Conservation (phyloP, 2,888 invertebrate species). For the Callimorpha dominula region DNA sequence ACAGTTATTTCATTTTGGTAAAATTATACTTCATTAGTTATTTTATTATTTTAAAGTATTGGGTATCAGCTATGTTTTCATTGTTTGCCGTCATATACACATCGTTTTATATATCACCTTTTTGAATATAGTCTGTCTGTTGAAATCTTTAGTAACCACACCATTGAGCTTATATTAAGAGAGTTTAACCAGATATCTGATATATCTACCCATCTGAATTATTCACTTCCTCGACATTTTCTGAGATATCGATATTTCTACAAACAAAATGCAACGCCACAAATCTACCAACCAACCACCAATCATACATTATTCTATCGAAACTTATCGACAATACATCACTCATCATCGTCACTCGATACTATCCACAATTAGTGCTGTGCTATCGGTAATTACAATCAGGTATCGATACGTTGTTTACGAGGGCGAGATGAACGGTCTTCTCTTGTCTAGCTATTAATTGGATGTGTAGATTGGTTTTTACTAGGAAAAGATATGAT, state of each 20-base stretch:
- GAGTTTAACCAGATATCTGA: no score
- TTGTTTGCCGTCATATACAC: not conserved
- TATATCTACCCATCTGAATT: not conserved
- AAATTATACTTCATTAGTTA: no score
- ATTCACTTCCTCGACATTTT: not conserved
- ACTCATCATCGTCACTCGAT: slow-evolving; percentile 59
- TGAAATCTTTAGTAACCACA: no score
- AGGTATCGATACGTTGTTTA: slow-evolving; percentile 54
- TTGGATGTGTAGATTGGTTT: slow-evolving; percentile 56
- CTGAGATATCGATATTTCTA: not conserved
- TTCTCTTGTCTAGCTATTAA: slow-evolving; percentile 53
- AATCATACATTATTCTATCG: slow-evolving; percentile 23
- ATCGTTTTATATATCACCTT: no score
- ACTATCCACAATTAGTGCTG: slow-evolving; percentile 72
- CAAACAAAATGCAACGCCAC: not conserved
- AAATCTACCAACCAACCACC: not conserved
- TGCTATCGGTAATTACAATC: slow-evolving; percentile 83
- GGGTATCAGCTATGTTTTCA: not conserved
- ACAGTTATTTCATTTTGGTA: not conserved
- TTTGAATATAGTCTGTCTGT: no score
- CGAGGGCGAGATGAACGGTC: slow-evolving; percentile 50
- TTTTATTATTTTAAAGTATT: no score
- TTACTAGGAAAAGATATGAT: slow-evolving; percentile 50
- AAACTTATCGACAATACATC: slow-evolving; percentile 51
- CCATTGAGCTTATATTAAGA: no score